These are phyloP conservation scores for Percopsis transmontana DNA, from an alignment of 2,113 vertebrate genomes.

Conservation along the genomic window DNA sequence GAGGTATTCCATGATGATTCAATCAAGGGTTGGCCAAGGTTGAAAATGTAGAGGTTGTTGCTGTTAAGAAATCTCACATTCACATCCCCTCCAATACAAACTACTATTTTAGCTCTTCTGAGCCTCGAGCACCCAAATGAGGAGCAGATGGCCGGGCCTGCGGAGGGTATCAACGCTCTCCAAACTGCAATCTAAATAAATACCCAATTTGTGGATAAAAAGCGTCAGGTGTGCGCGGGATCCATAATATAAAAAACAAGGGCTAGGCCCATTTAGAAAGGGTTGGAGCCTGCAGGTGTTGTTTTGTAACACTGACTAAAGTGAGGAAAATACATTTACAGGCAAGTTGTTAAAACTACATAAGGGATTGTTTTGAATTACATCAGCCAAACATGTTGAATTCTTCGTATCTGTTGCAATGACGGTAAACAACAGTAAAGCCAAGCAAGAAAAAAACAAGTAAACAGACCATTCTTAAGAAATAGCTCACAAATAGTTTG, in stretches of 20 bases:
- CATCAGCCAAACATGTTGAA: constrained; percentile 16
- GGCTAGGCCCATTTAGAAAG: constrained; percentile 18
- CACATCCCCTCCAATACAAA: constrained; percentile 53
- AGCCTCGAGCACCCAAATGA: constrained; percentile 61
- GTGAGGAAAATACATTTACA: constrained; percentile 7
- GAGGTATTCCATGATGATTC: constrained; percentile 50
- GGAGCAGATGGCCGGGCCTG: constrained; percentile 75
- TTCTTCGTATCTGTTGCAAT: background rate
- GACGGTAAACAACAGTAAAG: constrained; percentile 9
- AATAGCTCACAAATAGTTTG: too few relatives aligned
- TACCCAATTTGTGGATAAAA: constrained; percentile 56
- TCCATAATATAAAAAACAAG: constrained; percentile 45
- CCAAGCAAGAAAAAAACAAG: constrained; percentile 55
- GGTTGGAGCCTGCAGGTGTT: constrained; percentile 31
- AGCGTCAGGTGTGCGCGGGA: constrained; percentile 68
- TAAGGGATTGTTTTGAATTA: background rate
- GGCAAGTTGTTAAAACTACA: constrained; percentile 5
- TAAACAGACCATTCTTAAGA: constrained; percentile 23
- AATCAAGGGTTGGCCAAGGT: constrained; percentile 35
- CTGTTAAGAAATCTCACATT: constrained; percentile 48
- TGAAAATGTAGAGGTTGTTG: constrained; percentile 47
- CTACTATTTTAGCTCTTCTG: constrained; percentile 52
- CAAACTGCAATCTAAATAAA: constrained; percentile 75
- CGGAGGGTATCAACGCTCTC: constrained; percentile 59
- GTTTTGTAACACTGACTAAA: constrained; percentile 2